Evolutionary conservation across 2,113 vertebrate species (phyloP), one percentile per base, ranked within the genome.

Genomic region (Carassius carassius): DNA sequence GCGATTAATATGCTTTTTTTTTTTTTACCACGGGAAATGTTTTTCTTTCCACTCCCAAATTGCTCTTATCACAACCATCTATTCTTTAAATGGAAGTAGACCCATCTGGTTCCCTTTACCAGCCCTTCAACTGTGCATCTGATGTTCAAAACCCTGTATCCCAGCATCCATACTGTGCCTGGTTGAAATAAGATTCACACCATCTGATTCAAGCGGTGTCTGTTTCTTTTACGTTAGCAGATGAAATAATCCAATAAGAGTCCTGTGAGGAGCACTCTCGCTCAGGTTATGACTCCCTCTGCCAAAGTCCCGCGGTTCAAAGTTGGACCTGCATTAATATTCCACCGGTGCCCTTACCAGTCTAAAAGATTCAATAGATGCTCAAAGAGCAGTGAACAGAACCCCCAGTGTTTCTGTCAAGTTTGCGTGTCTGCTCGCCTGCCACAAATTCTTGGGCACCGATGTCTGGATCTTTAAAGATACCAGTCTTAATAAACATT

Each of bases 381-480:
- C 78, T 63, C 86, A 89, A 65, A 86, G 85, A 87, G 82, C 4
- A 51, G 35, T 41, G 84, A 70, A 86, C 65, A 86, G 89, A 89
- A 89, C 91, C 91, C 93, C 91, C 85, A 90, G 90, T 92, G 93
- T 92, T 92, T 88, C 91, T 92, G 92, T 94, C 91, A 94, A 92
- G 91, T 92, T 91, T 85, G 86, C 16, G 83, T 91, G 88, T 92
- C 92, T 91, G 92, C 86, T 86, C 87, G 89, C 90, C 80, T 8
- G 67, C 92, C 90, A 90, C 72, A 87, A 90, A 92, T 89, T 91
- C 93, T 93, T 84, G 69, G 82, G 88, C 91, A 91, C 90, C 84
- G 41, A 73, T 70, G 90, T 92, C 95, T 95, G 95, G 94, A 95
- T 95, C 92, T 94, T 94, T 95, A 94, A 94, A 95, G 95, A 95